Percentiles rank a stretch among this genome's conserved stretches.
phyloP scores from a whole-genome alignment of 2,888 invertebrate species.

The Ethmia dodecea region DNA sequence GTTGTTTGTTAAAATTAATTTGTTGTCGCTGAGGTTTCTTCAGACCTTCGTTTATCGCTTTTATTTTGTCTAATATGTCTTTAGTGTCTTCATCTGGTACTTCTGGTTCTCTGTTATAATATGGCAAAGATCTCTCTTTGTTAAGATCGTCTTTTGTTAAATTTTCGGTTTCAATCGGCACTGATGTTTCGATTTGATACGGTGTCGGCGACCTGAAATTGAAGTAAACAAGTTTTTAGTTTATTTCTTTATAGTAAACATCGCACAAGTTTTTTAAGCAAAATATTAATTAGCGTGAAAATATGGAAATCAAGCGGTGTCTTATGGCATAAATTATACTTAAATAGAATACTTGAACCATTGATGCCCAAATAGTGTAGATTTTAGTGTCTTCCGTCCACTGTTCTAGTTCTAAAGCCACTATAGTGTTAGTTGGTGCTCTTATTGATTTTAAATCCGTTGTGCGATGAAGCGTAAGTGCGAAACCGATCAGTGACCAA shows the following conservation, averaged over 20 bases:
- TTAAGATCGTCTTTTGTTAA: slow-evolving; percentile 13
- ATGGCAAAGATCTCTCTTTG: slow-evolving; percentile 34
- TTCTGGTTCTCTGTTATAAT: slow-evolving; percentile 28
- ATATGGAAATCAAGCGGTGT: slow-evolving; percentile 32
- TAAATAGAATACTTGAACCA: slow-evolving; percentile 62
- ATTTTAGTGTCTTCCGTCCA: slow-evolving; percentile 14
- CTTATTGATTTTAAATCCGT: slow-evolving; percentile 6
- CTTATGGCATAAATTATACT: slow-evolving; percentile 33
- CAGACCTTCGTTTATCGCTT: slow-evolving; percentile 66
- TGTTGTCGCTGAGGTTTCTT: slow-evolving; percentile 48
- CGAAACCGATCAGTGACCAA: slow-evolving; percentile 1
- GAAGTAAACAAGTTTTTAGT: slow-evolving; percentile 21
- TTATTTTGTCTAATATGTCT: slow-evolving; percentile 76
- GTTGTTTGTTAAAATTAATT: slow-evolving; percentile 37
- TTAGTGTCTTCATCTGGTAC: slow-evolving; percentile 32
- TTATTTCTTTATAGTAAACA: slow-evolving; percentile 1
- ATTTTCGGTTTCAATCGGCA: slow-evolving; percentile 1
- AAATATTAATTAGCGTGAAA: slow-evolving; percentile 18
- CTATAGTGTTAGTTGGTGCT: slow-evolving; percentile 13
- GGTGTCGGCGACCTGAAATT: slow-evolving; percentile 36
- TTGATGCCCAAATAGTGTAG: slow-evolving; percentile 22
- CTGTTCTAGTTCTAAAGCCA: slow-evolving; percentile 10
- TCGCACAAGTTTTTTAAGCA: slow-evolving; percentile 14
- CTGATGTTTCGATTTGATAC: slow-evolving; percentile 17
- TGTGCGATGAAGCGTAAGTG: slow-evolving; percentile 5